Percentiles rank a stretch among this genome's conserved stretches.
phyloP scores from a whole-genome alignment of 2,888 invertebrate species.

The Agrilus cyanescens region DNA sequence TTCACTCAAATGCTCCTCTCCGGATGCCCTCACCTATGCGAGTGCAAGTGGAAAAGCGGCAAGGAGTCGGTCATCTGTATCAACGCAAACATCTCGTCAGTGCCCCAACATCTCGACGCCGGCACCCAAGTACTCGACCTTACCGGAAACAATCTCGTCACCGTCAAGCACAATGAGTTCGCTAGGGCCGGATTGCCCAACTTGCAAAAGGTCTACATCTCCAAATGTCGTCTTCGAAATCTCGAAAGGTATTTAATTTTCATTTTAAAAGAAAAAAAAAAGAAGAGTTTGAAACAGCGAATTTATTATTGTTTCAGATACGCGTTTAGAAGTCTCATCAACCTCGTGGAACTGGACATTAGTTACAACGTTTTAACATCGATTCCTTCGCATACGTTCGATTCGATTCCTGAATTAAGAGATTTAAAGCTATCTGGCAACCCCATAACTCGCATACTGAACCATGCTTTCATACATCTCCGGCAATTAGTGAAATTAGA shows the following conservation, averaged over 20 bases:
- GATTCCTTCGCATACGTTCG: constrained; percentile 63
- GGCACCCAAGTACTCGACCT: constrained; percentile 72
- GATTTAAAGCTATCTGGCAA: constrained; percentile 66
- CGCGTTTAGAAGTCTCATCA: constrained; percentile 66
- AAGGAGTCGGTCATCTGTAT: constrained; percentile 75
- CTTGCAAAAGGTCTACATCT: constrained; percentile 66
- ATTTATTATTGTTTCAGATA: constrained; percentile 2
- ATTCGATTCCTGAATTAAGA: constrained; percentile 59
- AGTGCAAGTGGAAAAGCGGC: constrained; percentile 82
- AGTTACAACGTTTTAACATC: constrained; percentile 56
- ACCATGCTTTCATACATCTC: constrained; percentile 55
- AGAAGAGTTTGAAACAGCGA: too few species aligned
- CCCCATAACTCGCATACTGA: constrained; percentile 56
- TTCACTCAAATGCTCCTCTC: constrained; percentile 38
- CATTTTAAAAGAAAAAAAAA: too few species aligned
- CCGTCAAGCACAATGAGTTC: constrained; percentile 61
- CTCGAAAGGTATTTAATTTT: constrained; percentile 61
- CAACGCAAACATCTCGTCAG: constrained; percentile 59
- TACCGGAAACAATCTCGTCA: constrained; percentile 57
- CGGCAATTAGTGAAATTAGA: constrained; percentile 62
- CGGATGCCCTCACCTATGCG: constrained; percentile 65
- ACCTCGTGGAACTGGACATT: constrained; percentile 70
- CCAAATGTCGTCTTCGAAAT: constrained; percentile 54
- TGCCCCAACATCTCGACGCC: constrained; percentile 63
- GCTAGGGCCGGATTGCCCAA: constrained; percentile 63